Percentiles rank a stretch among this genome's conserved stretches.
phyloP scores from a whole-genome alignment of 2,888 invertebrate genomes.

The Thalpophila matura region DNA sequence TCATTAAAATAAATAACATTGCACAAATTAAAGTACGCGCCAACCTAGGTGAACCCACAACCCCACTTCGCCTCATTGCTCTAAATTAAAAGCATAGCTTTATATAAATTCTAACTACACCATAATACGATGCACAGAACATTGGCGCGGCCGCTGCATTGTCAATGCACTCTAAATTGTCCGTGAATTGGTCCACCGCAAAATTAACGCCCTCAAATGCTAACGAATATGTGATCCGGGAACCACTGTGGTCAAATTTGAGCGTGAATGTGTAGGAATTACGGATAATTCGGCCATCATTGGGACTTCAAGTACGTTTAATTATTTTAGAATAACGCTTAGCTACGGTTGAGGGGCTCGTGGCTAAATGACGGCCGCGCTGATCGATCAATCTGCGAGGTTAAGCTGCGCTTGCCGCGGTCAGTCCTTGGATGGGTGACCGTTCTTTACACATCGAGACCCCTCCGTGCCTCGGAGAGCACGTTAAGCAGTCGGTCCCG shows the following conservation, averaged over 20 bases:
- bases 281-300: constrained; percentile 47
- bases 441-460: too few relatives aligned
- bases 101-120: constrained; percentile 34
- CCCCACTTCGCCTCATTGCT: not conserved
- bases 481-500: too few relatives aligned
- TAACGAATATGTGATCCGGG: constrained; percentile 69
- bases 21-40: too few relatives aligned
- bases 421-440: too few relatives aligned
- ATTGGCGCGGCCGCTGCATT: constrained; percentile 33
- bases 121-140: constrained; percentile 27
- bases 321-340: constrained; percentile 47
- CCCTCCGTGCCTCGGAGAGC: too few relatives aligned
- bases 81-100: constrained; percentile 27
- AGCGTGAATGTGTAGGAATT: constrained; percentile 54
- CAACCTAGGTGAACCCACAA: too few relatives aligned
- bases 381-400: too few relatives aligned
- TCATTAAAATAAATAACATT: too few relatives aligned
- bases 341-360: too few relatives aligned
- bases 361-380: too few relatives aligned
- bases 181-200: constrained; percentile 68
- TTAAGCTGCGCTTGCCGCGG: too few relatives aligned
- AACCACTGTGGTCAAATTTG: constrained; percentile 56
- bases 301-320: constrained; percentile 45
- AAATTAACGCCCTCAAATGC: constrained; percentile 70
- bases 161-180: constrained; percentile 63